These are phyloP conservation scores for Cotesia vestalis DNA, from an alignment of 1,140 invertebrate genomes.

Conservation along the genomic window DNA sequence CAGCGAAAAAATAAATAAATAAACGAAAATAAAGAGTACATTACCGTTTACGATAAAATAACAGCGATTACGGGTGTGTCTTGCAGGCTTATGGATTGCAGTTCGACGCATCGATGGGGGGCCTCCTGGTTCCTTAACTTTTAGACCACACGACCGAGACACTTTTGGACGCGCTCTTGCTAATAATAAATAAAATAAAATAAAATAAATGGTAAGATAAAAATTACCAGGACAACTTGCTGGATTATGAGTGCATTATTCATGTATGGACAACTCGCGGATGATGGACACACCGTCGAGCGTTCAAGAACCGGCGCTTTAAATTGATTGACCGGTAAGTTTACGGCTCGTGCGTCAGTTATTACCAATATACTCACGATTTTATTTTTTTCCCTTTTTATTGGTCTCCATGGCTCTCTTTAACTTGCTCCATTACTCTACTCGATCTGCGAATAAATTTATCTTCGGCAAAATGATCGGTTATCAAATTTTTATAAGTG, in stretches of 20 bases:
- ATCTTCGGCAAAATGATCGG: conserved; percentile 23
- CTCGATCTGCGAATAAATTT: conserved; percentile 33
- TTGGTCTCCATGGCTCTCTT: too few relatives aligned
- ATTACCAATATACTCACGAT: conserved; percentile 26
- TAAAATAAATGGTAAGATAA: conserved; percentile 1
- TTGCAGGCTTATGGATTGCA: conserved; percentile 20
- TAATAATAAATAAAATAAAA: background rate
- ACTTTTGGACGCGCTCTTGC: background rate
- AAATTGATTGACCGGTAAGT: conserved; percentile 38
- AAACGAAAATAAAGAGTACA: conserved; percentile 46
- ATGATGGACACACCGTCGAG: background rate
- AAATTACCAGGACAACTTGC: background rate
- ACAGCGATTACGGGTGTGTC: conserved; percentile 59
- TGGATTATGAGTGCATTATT: conserved; percentile 35
- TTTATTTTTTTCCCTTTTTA: conserved; percentile 3
- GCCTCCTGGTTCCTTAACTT: conserved; percentile 8
- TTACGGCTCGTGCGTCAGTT: conserved; percentile 38
- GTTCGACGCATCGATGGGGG: conserved; percentile 21
- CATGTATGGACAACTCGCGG: conserved; percentile 22
- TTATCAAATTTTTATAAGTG: conserved; percentile 27
- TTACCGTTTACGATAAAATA: conserved; percentile 62
- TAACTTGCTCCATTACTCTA: conserved; percentile 22
- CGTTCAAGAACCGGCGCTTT: background rate
- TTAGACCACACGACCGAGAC: conserved; percentile 2
- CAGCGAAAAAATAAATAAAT: conserved; percentile 35